phyloP scores from a whole-genome alignment of 2,113 vertebrate species.

The Siniperca chuatsi region DNA sequence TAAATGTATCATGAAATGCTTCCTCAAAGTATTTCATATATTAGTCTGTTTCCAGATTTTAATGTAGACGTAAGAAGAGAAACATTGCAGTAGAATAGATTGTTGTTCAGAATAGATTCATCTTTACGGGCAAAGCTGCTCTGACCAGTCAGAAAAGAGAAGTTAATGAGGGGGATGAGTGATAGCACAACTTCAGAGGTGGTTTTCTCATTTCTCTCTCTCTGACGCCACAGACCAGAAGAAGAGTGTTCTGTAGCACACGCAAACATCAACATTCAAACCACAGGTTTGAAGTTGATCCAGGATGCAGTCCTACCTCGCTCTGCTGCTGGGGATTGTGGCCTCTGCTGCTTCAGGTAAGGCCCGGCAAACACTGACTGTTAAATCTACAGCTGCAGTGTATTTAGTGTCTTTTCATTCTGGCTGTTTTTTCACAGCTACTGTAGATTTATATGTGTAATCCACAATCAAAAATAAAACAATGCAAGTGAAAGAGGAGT shows the following conservation, averaged over 20 bases:
- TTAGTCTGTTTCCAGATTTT: slow-evolving; percentile 10
- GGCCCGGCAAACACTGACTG: background rate
- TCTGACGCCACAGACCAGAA: slow-evolving; percentile 9
- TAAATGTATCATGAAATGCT: background rate
- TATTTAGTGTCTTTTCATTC: background rate
- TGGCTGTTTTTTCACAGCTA: background rate
- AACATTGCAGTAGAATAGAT: background rate
- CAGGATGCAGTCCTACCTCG: slow-evolving; percentile 76
- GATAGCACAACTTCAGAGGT: slow-evolving; percentile 41
- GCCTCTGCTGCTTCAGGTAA: slow-evolving; percentile 77
- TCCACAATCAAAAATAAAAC: background rate
- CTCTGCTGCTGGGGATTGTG: slow-evolving; percentile 74
- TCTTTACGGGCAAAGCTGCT: background rate
- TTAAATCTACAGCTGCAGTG: background rate
- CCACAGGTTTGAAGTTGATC: slow-evolving; percentile 60
- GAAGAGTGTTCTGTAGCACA: slow-evolving; percentile 20
- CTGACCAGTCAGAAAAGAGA: slow-evolving; percentile 64
- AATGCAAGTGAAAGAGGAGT: background rate
- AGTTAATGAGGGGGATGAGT: slow-evolving; percentile 43
- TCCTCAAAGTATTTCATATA: background rate
- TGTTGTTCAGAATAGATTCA: background rate
- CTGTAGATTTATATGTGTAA: background rate
- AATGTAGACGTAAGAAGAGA: background rate
- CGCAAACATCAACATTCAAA: slow-evolving; percentile 14
- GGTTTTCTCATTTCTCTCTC: slow-evolving; percentile 41